Base-by-base conservation (phyloP, 2,113 vertebrate species). In the Phylloscopus trochilus region DNA sequence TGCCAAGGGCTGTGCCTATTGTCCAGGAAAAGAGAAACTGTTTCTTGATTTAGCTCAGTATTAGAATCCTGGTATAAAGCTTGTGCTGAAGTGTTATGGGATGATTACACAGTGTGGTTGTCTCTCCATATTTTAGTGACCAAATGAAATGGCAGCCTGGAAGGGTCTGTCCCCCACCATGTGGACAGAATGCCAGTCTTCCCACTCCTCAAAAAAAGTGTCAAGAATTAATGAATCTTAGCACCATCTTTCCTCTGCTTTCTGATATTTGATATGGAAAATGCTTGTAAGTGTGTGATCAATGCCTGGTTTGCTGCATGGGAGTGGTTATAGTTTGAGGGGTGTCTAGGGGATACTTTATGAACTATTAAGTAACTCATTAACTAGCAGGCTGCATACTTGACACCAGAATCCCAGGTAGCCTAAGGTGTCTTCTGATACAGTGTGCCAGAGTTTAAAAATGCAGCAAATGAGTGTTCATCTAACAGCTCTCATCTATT, bases 331-430 rank as follows among this genome's bases (percentile, higher is more conserved):
- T 4, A 59, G 39, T 90, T 95, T 62, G 91, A 80, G 63, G 41
- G 64, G 91, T 67, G 33, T 87, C 66, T 79, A 43, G 64, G 31
- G 75, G 88, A 92, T 43, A 21, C 35, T 95, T 95, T 72, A 83
- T 43, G 78, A 92, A 69, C 75, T 96, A 84, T 90, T 94, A 95
- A 93, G 74, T 96, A 83, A 86, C 68, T 90, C 84, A 85, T 96
- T 96, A 96, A 90, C 83, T 91, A 59, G 76, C 37, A 95, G 22
- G 13, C 59, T 91, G 49, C 0, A 0, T 78, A 68, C 35, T 72
- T 92, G 60, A 74, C 43, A 58, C 19, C 7, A 89, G 74, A 81
- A 90, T 72, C 24, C 16, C 76, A 60, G 89, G 24, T 24, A 81
- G 70, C 37, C 89, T 76, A 78, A 49, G 52, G 1, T 80, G 64